Evolutionary conservation across 2,113 vertebrate species (phyloP), one percentile per base, ranked within the genome.

Genomic region (Gymnobelideus leadbeateri): DNA sequence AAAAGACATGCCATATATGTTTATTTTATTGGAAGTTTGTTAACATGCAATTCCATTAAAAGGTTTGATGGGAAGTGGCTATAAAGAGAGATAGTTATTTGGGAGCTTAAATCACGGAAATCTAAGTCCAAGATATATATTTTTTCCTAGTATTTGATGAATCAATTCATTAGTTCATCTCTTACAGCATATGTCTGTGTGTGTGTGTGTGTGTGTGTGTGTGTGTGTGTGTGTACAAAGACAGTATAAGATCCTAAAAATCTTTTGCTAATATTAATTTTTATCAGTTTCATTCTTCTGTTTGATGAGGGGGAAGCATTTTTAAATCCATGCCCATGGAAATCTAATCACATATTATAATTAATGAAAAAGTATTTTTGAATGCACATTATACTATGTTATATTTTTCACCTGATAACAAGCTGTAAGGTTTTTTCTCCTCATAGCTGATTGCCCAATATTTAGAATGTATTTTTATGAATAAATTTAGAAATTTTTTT

Each of bases 401-500:
- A 43, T 94, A 95, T 96, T 98, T 96, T 93, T 93, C 94, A 97
- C 84, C 96, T 97, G 92, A 91, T 96, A 98, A 98, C 97, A 97
- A 98, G 92, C 91, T 11, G 6, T 51, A 98, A 95, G 57, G 92
- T 95, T 98, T 49, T 31, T 96, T 97, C 98, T 97, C 91, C 46
- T 97, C 94, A 94, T 61, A 97, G 84, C 50, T 96, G 95, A 98
- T 91, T 98, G 94, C 97, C 97, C 98, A 98, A 96, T 95, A n/a
- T 94, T 97, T 96, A 94, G 53, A 96, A 96, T 91, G 1, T 92
- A 89, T 96, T 96, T 98, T 98, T 97, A 97, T 12, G 49, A 97
- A 98, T 97, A 94, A 68, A 96, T 97, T 98, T 98, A 91, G 97
- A 98, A 98, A 96, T 25, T 43, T 97, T 97, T 98, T 51, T 98